phyloP scores from a whole-genome alignment of 2,797 vertebrate species.

The Chloroceryle amazona region DNA sequence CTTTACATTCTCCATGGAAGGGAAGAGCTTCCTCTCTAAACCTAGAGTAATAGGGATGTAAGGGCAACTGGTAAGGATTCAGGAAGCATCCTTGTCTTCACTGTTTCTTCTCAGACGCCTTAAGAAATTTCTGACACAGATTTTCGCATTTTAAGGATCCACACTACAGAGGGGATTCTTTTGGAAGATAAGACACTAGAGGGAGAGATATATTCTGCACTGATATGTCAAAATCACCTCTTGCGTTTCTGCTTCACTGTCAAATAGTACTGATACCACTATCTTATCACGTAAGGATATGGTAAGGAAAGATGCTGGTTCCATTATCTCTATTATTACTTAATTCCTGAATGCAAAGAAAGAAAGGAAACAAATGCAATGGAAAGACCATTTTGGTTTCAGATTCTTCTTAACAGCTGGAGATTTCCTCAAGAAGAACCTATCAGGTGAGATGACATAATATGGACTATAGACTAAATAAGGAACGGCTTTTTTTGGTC shows the following conservation, averaged over 20 bases:
- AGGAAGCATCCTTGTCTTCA: not conserved
- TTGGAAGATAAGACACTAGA: not conserved
- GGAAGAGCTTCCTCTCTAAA: not conserved
- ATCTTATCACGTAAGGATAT: not conserved
- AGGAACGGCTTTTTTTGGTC: not conserved
- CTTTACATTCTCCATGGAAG: not conserved
- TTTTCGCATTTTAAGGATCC: not conserved
- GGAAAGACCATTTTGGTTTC: not conserved
- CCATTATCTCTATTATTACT: not conserved
- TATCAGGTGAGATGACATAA: not conserved
- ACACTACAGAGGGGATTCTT: not conserved
- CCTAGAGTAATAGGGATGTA: not conserved
- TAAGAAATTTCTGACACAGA: not conserved
- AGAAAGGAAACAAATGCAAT: not conserved
- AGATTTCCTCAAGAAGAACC: not conserved
- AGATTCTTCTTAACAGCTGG: not conserved
- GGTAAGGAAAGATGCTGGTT: not conserved
- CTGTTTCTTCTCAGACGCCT: not conserved
- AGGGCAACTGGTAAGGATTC: not conserved
- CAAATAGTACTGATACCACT: not conserved
- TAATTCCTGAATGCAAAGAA: not conserved
- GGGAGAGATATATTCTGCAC: not conserved
- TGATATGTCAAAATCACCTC: not conserved
- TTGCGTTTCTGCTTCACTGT: not conserved
- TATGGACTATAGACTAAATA: not conserved